Conservation (phyloP, 2,888 invertebrate species). For the Oegoconia quadripuncta region DNA sequence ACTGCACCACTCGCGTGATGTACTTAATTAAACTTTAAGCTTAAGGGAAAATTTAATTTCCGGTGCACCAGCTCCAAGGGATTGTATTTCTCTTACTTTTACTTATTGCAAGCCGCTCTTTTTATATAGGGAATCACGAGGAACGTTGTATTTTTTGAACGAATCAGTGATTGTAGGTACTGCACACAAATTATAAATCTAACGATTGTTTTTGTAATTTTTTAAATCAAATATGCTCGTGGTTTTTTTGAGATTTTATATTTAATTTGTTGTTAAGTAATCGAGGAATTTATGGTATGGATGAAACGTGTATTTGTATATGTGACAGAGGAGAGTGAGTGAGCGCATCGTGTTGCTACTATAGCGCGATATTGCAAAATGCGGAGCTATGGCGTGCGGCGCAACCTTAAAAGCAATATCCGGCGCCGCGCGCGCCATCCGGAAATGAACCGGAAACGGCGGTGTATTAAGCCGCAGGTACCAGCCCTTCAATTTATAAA, state of each 20-base stretch:
- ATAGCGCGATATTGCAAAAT: constrained; percentile 30
- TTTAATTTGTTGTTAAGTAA: too few relatives aligned
- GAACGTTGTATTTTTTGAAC: too few relatives aligned
- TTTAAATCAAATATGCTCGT: too few relatives aligned
- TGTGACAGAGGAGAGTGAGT: constrained; percentile 23
- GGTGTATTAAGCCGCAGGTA: constrained; percentile 80
- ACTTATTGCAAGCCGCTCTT: constrained; percentile 30
- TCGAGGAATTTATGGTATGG: too few relatives aligned
- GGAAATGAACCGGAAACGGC: constrained; percentile 80
- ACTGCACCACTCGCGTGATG: constrained; percentile 52
- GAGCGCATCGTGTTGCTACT: constrained; percentile 34
- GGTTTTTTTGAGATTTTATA: too few relatives aligned
- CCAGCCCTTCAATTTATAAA: constrained; percentile 79
- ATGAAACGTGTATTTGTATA: too few relatives aligned
- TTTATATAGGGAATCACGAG: too few relatives aligned
- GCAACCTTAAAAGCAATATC: constrained; percentile 80
- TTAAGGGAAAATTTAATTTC: constrained; percentile 71
- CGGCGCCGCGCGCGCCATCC: constrained; percentile 76
- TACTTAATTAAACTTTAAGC: constrained; percentile 69
- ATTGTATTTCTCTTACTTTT: constrained; percentile 55
- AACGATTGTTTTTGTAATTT: too few relatives aligned
- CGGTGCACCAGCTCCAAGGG: constrained; percentile 46
- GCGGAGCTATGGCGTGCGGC: constrained; percentile 55
- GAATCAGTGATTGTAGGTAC: too few relatives aligned
- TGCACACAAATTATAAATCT: too few relatives aligned